phyloP scores from a whole-genome alignment of 2,797 vertebrate genomes.

The Pangasius sanitwongsei region DNA sequence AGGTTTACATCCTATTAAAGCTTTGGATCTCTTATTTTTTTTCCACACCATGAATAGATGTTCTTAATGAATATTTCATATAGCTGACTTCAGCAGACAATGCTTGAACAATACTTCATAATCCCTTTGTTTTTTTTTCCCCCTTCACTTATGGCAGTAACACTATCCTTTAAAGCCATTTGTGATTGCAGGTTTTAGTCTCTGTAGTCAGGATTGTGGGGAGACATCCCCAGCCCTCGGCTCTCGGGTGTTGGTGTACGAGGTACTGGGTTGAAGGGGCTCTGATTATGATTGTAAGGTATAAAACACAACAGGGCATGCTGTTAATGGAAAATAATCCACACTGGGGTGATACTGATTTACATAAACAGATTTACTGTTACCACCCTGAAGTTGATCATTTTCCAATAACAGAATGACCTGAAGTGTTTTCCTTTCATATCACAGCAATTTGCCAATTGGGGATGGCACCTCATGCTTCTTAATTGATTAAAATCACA shows the following conservation, averaged over 20 bases:
- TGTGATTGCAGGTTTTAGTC: constrained; percentile 28
- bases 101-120: constrained; percentile 10
- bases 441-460: no score
- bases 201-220: constrained; percentile 24
- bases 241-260: constrained; percentile 27
- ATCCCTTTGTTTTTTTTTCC: constrained; percentile 5
- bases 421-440: background rate
- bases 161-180: constrained; percentile 41
- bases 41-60: constrained; percentile 33
- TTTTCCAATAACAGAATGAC: background rate
- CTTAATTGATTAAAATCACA: background rate
- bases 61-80: constrained; percentile 52
- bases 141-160: constrained; percentile 17
- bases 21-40: constrained; percentile 20
- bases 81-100: constrained; percentile 10
- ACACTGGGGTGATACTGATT: background rate
- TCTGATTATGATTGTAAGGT: constrained; percentile 1
- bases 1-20: constrained; percentile 36
- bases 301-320: background rate
- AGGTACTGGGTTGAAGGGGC: constrained; percentile 28
- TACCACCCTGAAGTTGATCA: background rate
- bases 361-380: background rate
- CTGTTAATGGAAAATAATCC: background rate
- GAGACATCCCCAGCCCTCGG: background rate
- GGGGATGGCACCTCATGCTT: background rate